Evolutionary conservation across 2,888 invertebrate genomes (phyloP).

Genomic region (Andrena dorsata): DNA sequence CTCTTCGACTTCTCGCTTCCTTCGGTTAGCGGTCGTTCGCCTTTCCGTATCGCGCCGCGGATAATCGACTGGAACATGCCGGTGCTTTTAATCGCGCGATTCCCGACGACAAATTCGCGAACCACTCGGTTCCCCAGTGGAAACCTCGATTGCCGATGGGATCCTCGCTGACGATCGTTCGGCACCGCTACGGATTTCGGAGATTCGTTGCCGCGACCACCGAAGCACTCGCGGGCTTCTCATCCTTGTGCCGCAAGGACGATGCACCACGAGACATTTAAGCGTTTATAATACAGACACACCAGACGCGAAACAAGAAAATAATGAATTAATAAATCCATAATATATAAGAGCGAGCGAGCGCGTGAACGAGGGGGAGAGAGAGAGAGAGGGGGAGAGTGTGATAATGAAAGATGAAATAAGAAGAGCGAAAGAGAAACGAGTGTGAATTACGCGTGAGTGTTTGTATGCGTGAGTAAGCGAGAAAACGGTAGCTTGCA

Average conservation of each 20-base stretch:
- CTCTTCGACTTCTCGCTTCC: neutral
- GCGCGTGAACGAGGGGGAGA: neutral
- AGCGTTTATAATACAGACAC: constrained; percentile 54
- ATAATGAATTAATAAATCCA: constrained; percentile 28
- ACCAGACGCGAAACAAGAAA: constrained; percentile 17
- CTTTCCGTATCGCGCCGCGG: neutral
- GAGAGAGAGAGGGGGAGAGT: constrained; percentile 5
- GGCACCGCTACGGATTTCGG: constrained; percentile 36
- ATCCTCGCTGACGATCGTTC: neutral
- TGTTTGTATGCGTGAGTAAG: constrained; percentile 31
- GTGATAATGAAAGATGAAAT: constrained; percentile 6
- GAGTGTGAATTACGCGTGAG: constrained; percentile 25
- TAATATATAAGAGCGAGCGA: constrained; percentile 29
- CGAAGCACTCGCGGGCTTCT: constrained; percentile 34
- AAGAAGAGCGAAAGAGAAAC: neutral
- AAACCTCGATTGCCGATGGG: neutral
- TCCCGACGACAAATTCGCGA: neutral
- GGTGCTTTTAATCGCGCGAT: neutral
- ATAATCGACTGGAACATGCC: neutral
- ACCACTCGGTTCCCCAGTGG: neutral
- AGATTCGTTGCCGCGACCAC: constrained; percentile 27
- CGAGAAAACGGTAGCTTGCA: constrained; percentile 39
- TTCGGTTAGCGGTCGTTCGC: neutral
- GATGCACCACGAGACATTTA: constrained; percentile 40
- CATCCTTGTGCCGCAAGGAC: constrained; percentile 29